Evolutionary conservation across 1,140 invertebrate species (phyloP), one percentile per base, ranked within the genome.

Genomic region (Marisa cornuarietis): DNA sequence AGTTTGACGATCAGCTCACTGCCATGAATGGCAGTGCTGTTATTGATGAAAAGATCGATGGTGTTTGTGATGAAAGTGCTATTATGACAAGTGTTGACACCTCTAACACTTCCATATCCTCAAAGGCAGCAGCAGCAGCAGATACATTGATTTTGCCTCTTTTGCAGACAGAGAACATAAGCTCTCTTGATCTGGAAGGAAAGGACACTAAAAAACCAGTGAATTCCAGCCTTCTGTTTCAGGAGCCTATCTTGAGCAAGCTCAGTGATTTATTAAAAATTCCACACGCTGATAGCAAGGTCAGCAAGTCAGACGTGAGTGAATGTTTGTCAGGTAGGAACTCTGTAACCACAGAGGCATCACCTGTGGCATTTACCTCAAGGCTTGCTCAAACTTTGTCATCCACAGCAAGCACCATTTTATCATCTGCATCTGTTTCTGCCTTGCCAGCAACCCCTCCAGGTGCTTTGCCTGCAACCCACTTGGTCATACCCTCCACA

Each of bases 221-320:
- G 74, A 78, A 81, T 42, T 78, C 78, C 14, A 86, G 83, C 79
- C 77, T 85, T 54, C 83, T 84, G 62, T 78, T 86, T 51, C 84
- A 88, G 61, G 83, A 80, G 73, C 82, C 85, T 61, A 71, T 81
- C 31, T 80, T 82, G 65, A 83, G 66, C 31, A 87, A 85, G 76
- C 79, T 84, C 11, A 83, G 80, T 81, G 85, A 87, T 49, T 83
- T 86, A 77, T 82, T 83, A 71, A 61, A 80, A 62, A 66, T 76
- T 76, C 74, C 74, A 74, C 72, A 22, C 2, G 54, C 49, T 31
- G 72, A 18, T 52, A 22, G 24, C 26, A 26, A 76, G 63, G 24
- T 58, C 8, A 20, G 73, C 26, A 18, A 24, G 54, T 58, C 54
- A 58, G 54, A 58, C 2, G 54, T 58, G 11, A 58, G 54, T 18